Percentiles rank a stretch among this genome's conserved stretches.
Evolutionary conservation across 2,797 vertebrate genomes (phyloP).

Genomic region (Poeciliopsis infans): DNA sequence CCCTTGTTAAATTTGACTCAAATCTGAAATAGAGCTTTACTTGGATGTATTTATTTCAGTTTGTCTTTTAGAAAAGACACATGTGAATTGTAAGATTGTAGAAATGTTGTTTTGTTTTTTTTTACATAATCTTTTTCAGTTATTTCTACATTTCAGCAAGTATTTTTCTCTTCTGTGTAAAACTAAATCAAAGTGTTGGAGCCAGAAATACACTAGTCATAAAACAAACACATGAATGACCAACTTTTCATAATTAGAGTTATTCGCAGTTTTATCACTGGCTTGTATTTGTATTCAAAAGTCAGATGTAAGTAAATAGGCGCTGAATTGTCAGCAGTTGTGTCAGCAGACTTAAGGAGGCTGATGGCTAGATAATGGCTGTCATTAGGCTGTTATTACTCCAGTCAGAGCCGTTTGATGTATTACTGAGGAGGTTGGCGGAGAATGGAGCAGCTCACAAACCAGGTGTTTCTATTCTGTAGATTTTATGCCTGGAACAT

Average conservation of each 20-base stretch:
- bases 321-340: constrained; percentile 22
- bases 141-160: background rate
- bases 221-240: background rate
- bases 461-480: constrained; percentile 44
- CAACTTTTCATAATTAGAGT: constrained; percentile 9
- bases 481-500: background rate
- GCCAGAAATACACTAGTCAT: background rate
- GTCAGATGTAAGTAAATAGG: constrained; percentile 15
- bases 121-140: background rate
- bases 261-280: background rate
- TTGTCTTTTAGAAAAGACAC: background rate
- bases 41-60: background rate
- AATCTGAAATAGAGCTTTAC: background rate
- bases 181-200: background rate
- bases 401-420: constrained; percentile 58
- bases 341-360: constrained; percentile 51
- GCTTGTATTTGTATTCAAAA: background rate
- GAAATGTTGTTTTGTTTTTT: background rate
- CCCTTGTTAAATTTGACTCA: background rate
- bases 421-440: constrained; percentile 39
- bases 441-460: constrained; percentile 9
- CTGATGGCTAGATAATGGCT: constrained; percentile 51
- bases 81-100: background rate
- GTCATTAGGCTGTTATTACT: constrained; percentile 64
- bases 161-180: background rate